Base-by-base conservation (phyloP, 2,797 vertebrate genomes). In the Podarcis lilfordi region DNA sequence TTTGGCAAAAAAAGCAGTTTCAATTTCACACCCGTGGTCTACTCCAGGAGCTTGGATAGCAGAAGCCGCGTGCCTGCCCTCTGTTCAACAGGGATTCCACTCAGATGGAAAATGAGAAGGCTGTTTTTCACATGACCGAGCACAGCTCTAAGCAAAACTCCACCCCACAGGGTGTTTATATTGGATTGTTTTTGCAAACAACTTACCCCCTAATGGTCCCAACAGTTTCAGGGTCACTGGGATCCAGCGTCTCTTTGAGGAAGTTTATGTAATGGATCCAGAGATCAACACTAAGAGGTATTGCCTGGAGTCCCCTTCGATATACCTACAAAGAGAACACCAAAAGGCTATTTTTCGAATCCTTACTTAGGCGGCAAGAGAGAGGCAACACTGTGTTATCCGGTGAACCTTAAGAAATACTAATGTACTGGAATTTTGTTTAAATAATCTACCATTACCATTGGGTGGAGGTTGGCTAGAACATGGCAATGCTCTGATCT, bases 241-340 rank as follows among this genome's bases (percentile, higher is more conserved):
- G 95, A 94, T 99, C 99, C 76, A 99, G 96, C 29, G 98, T 99
- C 92, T 99, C 99, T 95, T 98, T 98, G 94, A 99, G 96, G 96
- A 98, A 99, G 92, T 98, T 98, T 95, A 99, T 97, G 95, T 99
- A 99, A 95, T 99, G 99, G 92, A 99, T 97, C 99, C 99, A 99
- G 88, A 99, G 97, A 95, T 99, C 99, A 94, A 99, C 99, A 91
- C 99, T 99, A 94, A 99, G 98, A 91, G 99, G 99, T 94, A 99
- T 99, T 91, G 98, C 99, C 97, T 99, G 98, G 91, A 99, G 97
- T 82, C 99, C 99, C 95, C 98, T 97, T 80, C 98, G 98, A 97
- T 99, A 99, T 17, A 99, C 99, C 99, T 99, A 96, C 35, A 89
- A 97, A 93, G 91, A 96, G 95, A 96, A 96, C 94, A 96, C 81